A percentile compares a stretch with the other conserved stretches of the same genome.
phyloP scores from a whole-genome alignment of 2,888 invertebrate species.

The Agrochola macilenta region DNA sequence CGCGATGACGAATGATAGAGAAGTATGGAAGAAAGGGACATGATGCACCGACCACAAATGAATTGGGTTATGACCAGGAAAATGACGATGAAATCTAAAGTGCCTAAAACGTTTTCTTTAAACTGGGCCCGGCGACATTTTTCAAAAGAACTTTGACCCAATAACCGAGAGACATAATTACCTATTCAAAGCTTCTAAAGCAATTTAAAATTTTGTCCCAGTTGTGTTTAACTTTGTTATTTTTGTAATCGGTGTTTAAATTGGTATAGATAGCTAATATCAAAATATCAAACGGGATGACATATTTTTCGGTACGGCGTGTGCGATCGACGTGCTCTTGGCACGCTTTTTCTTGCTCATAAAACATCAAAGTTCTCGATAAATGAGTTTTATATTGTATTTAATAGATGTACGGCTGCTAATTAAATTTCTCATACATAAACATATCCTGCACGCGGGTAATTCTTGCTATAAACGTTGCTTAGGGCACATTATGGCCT shows the following conservation, averaged over 20 bases:
- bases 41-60: too few relatives aligned
- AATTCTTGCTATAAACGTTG: slow-evolving; percentile 12
- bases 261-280: slow-evolving; percentile 31
- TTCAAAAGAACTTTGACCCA: slow-evolving; percentile 28
- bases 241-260: slow-evolving; percentile 35
- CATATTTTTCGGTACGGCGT: slow-evolving; percentile 21
- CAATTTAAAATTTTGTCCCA: slow-evolving; percentile 29
- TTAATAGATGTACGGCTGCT: slow-evolving; percentile 7
- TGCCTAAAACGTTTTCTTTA: slow-evolving; percentile 13
- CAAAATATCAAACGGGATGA: slow-evolving; percentile 19
- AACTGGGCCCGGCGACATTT: slow-evolving; percentile 2
- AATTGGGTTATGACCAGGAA: too few relatives aligned
- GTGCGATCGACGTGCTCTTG: slow-evolving; percentile 52
- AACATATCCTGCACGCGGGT: slow-evolving; percentile 8
- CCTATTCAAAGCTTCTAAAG: slow-evolving; percentile 40
- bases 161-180: slow-evolving; percentile 35
- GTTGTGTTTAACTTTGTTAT: slow-evolving; percentile 32
- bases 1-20: too few relatives aligned
- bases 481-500: not conserved
- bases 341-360: slow-evolving; percentile 54
- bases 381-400: slow-evolving; percentile 19
- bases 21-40: too few relatives aligned
- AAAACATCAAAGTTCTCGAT: slow-evolving; percentile 57
- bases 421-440: slow-evolving; percentile 43
- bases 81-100: not conserved